These are phyloP conservation scores for Turdus rufiventris DNA, from an alignment of 2,113 vertebrate species.

Conservation along the genomic window DNA sequence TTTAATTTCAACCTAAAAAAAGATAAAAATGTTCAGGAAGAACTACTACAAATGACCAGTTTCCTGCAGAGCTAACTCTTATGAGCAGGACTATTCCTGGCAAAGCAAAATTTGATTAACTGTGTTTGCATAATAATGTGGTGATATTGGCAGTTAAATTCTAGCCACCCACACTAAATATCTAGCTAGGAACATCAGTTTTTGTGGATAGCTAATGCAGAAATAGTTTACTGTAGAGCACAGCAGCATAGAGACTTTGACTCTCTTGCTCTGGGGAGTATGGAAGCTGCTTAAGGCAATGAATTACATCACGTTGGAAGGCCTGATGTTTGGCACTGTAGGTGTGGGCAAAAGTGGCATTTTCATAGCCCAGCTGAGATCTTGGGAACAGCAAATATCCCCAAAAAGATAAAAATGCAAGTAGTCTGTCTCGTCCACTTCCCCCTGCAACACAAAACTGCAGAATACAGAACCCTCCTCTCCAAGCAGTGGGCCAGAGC, in stretches of 20 bases:
- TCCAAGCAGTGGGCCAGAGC: neutral
- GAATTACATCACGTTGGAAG: neutral
- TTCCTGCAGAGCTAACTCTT: neutral
- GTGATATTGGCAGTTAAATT: neutral
- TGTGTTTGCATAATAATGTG: neutral
- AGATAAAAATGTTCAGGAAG: neutral
- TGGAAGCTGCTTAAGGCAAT: neutral
- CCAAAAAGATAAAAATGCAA: neutral
- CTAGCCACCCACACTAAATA: neutral
- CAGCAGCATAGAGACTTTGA: neutral
- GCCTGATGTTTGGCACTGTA: neutral
- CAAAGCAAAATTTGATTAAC: neutral
- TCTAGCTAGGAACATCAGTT: neutral
- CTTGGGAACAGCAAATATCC: neutral
- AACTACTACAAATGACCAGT: neutral
- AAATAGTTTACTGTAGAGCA: neutral
- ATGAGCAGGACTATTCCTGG: neutral
- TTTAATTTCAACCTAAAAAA: neutral
- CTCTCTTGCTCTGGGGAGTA: neutral
- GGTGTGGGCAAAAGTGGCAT: neutral
- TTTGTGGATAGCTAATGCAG: neutral
- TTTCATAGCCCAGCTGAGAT: neutral
- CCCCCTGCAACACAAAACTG: neutral
- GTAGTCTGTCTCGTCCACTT: neutral
- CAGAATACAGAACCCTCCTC: rapidly evolving